A percentile compares a stretch with the other conserved stretches of the same genome.
Evolutionary conservation across 2,888 invertebrate genomes (phyloP).

Genomic region (Rambutsinella grinnellia): DNA sequence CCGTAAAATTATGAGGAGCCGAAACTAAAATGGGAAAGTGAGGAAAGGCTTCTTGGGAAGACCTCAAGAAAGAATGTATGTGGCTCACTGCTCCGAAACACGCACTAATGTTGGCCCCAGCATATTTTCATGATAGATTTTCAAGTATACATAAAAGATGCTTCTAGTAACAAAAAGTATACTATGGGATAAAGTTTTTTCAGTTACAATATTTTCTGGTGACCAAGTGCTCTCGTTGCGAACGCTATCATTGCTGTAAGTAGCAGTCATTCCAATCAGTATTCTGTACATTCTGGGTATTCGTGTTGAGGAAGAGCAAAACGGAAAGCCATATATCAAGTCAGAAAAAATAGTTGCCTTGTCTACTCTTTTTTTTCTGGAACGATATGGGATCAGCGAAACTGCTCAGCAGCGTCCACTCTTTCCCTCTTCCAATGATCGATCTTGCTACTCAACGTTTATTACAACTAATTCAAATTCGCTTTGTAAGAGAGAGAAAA

Average conservation of each 20-base stretch:
- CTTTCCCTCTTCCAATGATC: constrained; percentile 40
- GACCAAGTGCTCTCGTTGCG: not conserved
- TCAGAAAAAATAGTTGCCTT: constrained; percentile 40
- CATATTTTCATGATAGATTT: no score
- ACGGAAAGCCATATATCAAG: constrained; percentile 53
- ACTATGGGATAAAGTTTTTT: not conserved
- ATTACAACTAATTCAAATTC: constrained; percentile 48
- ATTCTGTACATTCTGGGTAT: constrained; percentile 39
- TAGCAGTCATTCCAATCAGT: constrained; percentile 38
- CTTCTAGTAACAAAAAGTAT: not conserved
- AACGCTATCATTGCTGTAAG: not conserved
- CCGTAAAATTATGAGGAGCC: no score
- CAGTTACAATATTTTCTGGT: not conserved
- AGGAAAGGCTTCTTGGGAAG: not conserved
- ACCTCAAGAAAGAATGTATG: no score
- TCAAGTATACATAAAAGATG: not conserved
- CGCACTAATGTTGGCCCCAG: no score
- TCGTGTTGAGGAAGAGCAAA: constrained; percentile 36
- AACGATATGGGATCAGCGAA: constrained; percentile 40
- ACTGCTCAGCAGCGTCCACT: constrained; percentile 10
- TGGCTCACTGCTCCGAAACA: no score
- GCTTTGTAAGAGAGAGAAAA: constrained; percentile 12
- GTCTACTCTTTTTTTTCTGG: constrained; percentile 8
- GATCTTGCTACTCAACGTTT: constrained; percentile 43
- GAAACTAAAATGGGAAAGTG: not conserved